A percentile compares a stretch with the other conserved stretches of the same genome.
Evolutionary conservation across 2,113 vertebrate genomes (phyloP).

Genomic region (Heteronetta atricapilla): DNA sequence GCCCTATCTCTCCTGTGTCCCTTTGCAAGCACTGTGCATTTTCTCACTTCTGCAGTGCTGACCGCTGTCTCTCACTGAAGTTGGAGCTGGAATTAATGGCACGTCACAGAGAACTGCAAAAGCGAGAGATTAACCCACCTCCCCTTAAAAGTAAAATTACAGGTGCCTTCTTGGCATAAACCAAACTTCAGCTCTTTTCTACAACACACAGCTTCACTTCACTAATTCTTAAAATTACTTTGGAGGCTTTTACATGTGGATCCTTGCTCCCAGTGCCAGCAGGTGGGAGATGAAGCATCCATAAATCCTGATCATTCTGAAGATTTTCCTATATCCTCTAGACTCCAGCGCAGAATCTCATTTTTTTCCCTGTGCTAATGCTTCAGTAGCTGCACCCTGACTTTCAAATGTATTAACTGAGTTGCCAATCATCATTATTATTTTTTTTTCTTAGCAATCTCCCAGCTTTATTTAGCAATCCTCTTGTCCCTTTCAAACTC

Average conservation of each 20-base stretch:
- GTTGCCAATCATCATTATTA: conserved; percentile 42
- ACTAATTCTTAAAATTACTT: conserved; percentile 64
- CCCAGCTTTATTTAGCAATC: conserved; percentile 44
- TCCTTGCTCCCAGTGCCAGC: not conserved
- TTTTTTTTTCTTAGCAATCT: conserved; percentile 43
- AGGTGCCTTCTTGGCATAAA: conserved; percentile 26
- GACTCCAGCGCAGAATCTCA: not conserved
- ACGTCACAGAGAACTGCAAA: not conserved
- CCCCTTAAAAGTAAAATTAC: conserved; percentile 27
- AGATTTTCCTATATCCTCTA: conserved; percentile 34
- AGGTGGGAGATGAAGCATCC: conserved; percentile 32
- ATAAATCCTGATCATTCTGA: conserved; percentile 42
- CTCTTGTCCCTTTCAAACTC: conserved; percentile 10
- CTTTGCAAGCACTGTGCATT: not conserved
- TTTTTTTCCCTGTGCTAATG: not conserved
- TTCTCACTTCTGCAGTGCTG: accelerated
- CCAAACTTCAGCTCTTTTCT: conserved; percentile 20
- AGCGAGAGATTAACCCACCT: conserved; percentile 11
- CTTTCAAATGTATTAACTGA: conserved; percentile 58
- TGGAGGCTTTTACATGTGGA: not conserved
- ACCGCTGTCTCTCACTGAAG: not conserved
- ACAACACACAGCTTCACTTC: conserved; percentile 31
- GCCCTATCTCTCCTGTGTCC: not conserved
- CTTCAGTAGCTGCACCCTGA: conserved; percentile 16
- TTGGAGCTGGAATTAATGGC: not conserved